Evolutionary conservation across 2,888 invertebrate species (phyloP), one percentile per base, ranked within the genome.

Genomic region (Seladonia tumulorum): DNA sequence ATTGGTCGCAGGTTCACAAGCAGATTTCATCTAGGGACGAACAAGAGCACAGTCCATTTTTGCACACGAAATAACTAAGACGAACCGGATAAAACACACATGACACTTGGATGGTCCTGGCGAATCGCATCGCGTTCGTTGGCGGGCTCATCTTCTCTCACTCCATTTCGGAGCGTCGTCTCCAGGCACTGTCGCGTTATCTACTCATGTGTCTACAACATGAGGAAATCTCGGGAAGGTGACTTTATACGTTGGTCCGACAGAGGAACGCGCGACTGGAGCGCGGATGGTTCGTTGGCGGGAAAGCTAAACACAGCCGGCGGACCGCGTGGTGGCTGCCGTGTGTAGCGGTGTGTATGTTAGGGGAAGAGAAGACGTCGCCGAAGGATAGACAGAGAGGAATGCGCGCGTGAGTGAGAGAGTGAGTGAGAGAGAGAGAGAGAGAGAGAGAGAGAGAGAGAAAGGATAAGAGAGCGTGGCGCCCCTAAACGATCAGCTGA

Each of bases 401-500:
- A 39, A 42, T 39, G 68, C 42, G 42, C 68, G 68, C 18, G 66
- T 35, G 74, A n/a, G 35, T 35, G 35, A 35, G 8, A 53, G 10
- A 10, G 53, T 10, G 53, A 10, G 22, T 53, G 22, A 1, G 16
- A 18, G 53, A 22, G 53, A 22, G 53, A n/a, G 53, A n/a, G 53
- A 72, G 76, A 47, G 5, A 18, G 53, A 53, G 53, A 22, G 53
- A n/a, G 53, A n/a, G 53, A 72, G 76, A 72, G 78, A 79, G 81
- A 78, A 18, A 82, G 76, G 35, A 60, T 39, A 45, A 42, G 72
- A 80, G 74, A 87, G 29, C 77, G 76, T 86, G 86, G 87, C 89
- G 90, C 88, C 87, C 86, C 82, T 87, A 90, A 88, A 88, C 87
- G 91, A 88, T 91, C 91, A 91, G 91, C 91, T 91, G 91, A 90